Evolutionary conservation across 2,113 vertebrate genomes (phyloP).

Genomic region (Otolemur garnettii): DNA sequence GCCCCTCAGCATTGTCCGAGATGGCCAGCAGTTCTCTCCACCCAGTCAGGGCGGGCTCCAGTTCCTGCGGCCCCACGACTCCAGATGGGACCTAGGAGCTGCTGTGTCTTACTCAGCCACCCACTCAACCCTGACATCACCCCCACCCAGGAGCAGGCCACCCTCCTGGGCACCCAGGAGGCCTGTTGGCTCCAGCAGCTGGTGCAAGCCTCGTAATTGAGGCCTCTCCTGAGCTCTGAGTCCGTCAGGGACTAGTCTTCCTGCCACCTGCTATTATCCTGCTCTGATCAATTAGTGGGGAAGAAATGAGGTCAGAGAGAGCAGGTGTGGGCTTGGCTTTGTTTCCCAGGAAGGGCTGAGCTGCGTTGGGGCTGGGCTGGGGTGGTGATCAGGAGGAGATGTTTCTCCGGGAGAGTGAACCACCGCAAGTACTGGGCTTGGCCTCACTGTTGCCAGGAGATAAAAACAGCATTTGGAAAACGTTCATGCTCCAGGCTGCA

Average conservation of each 20-base stretch:
- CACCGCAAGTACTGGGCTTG: conserved; percentile 14
- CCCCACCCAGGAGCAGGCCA: conserved; percentile 68
- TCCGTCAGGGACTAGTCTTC: conserved; percentile 75
- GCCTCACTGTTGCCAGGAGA: conserved; percentile 81
- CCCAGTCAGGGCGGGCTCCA: not conserved
- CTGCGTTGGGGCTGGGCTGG: not conserved
- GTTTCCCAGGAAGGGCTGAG: conserved; percentile 55
- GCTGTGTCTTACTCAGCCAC: not conserved
- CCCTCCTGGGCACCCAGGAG: conserved; percentile 76
- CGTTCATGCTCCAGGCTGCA: conserved; percentile 87
- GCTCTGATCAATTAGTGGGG: conserved; percentile 86
- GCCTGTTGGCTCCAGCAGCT: conserved; percentile 85
- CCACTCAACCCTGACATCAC: not conserved
- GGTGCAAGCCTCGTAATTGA: conserved; percentile 90
- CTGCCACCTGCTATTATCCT: conserved; percentile 75
- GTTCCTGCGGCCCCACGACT: not conserved
- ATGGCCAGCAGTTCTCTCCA: not conserved
- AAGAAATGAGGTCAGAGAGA: conserved; percentile 84
- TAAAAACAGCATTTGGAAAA: conserved; percentile 85
- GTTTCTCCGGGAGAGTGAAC: conserved; percentile 41
- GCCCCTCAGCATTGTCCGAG: not conserved
- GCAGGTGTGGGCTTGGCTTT: conserved; percentile 83
- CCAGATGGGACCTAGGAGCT: conserved; percentile 50
- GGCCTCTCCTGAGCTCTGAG: conserved; percentile 85
- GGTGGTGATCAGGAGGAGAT: not conserved